Conservation (phyloP, 2,113 vertebrate genomes). For the Phasianus colchicus region DNA sequence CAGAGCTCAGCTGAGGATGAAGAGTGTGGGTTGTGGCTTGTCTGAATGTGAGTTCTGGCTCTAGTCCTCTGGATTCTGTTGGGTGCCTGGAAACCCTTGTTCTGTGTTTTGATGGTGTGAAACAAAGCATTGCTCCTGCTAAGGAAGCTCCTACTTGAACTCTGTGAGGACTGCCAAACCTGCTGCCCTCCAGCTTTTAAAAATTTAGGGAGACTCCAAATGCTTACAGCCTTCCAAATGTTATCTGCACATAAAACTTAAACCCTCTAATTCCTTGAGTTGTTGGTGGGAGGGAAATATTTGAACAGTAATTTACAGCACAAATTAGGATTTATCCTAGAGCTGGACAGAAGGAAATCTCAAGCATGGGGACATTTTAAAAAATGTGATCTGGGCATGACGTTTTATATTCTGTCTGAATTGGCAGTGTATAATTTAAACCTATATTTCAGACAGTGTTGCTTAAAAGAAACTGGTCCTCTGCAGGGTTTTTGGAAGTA, state of each 20-base stretch:
- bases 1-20: background rate
- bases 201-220: background rate
- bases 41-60: background rate
- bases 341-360: background rate
- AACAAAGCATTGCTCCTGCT: background rate
- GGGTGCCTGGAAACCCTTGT: background rate
- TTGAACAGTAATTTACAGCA: background rate
- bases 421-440: background rate
- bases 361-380: background rate
- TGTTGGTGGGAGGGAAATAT: background rate
- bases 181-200: background rate
- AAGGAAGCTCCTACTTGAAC: background rate
- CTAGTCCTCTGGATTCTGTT: background rate
- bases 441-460: background rate
- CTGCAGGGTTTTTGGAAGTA: background rate
- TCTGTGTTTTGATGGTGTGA: background rate
- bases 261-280: rapidly evolving
- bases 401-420: background rate
- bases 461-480: background rate
- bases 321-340: background rate
- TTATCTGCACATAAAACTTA: background rate
- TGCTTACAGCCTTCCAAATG: background rate
- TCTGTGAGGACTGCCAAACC: background rate
- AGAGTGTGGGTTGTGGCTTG: background rate
- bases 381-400: background rate